These are phyloP conservation scores for Myioborus melanocephalus DNA, from an alignment of 2,797 vertebrate genomes.

Conservation along the genomic window DNA sequence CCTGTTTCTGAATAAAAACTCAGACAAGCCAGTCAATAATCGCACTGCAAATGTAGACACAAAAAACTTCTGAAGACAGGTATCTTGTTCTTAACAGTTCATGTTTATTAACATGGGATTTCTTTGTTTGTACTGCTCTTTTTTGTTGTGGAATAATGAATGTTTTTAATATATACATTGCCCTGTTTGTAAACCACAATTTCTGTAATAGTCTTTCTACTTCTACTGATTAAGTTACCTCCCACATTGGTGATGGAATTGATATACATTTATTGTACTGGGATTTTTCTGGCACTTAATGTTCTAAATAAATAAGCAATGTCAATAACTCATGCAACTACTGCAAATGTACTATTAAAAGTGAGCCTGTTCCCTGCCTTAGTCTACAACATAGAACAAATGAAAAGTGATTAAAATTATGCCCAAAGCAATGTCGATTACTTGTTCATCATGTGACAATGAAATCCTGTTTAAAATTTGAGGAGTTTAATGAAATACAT, in stretches of 20 bases:
- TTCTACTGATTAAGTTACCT: neutral
- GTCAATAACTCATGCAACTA: neutral
- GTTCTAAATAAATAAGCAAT: constrained; percentile 39
- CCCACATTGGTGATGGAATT: neutral
- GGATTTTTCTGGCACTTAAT: neutral
- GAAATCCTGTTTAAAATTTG: constrained; percentile 3
- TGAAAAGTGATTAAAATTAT: constrained; percentile 30
- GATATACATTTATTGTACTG: neutral
- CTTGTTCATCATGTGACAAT: neutral
- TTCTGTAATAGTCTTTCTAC: neutral
- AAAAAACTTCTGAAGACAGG: neutral
- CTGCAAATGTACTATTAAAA: neutral
- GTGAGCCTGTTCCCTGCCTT: neutral
- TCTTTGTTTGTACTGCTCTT: neutral
- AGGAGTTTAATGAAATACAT: neutral
- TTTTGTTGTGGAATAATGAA: neutral
- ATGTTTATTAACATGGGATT: neutral
- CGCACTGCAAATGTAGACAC: neutral
- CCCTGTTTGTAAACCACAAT: neutral
- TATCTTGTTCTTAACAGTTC: neutral
- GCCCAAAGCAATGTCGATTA: neutral
- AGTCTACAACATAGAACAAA: neutral
- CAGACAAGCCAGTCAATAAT: neutral
- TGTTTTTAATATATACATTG: neutral
- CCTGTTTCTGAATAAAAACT: neutral